Evolutionary conservation across 2,113 vertebrate genomes (phyloP).

Genomic region (Alligator sinensis): DNA sequence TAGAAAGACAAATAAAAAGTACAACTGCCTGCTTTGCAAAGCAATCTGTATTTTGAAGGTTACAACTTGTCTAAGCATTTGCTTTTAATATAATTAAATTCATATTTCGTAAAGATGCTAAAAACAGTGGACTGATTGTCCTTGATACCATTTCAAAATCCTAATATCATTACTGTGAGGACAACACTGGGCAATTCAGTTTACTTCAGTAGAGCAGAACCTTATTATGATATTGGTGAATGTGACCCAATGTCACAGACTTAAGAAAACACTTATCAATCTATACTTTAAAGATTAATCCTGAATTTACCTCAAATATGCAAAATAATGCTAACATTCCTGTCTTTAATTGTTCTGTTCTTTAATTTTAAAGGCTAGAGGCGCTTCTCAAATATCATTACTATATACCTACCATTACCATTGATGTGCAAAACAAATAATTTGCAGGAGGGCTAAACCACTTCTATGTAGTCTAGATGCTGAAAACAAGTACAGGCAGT

Average conservation of each 20-base stretch:
- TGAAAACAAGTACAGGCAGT: too few species aligned
- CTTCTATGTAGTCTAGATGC: too few species aligned
- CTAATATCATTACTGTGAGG: not conserved
- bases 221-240: not conserved
- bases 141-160: not conserved
- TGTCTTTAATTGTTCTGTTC: not conserved
- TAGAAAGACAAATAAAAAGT: not conserved
- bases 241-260: not conserved
- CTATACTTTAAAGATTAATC: not conserved
- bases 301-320: not conserved
- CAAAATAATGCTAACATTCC: not conserved
- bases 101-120: not conserved
- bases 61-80: not conserved
- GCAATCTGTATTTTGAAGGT: not conserved
- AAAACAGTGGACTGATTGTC: not conserved
- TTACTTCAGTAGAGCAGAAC: not conserved
- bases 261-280: not conserved
- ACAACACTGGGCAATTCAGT: not conserved
- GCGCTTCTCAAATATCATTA: not conserved
- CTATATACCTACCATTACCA: not conserved
- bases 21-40: not conserved
- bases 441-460: too few species aligned
- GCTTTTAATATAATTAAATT: not conserved
- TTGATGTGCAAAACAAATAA: not conserved
- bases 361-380: not conserved